Evolutionary conservation across 2,113 vertebrate species (phyloP).

Genomic region (Lagenorhynchus albirostris): DNA sequence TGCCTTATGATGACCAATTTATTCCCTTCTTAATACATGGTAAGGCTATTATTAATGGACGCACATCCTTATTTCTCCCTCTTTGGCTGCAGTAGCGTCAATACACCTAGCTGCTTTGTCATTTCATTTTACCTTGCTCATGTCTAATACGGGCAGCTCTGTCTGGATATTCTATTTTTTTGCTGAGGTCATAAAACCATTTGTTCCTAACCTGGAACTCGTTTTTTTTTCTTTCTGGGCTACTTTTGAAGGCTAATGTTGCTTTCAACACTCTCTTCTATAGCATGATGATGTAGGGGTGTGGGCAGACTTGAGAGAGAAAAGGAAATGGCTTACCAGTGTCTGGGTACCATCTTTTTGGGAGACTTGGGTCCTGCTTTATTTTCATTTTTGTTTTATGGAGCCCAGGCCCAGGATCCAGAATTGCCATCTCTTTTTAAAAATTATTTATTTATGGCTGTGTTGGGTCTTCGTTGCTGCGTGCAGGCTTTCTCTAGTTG

Average conservation of each 20-base stretch:
- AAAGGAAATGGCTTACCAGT: neutral
- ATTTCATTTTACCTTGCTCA: neutral
- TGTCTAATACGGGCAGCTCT: neutral
- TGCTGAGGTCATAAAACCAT: neutral
- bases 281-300: neutral
- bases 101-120: neutral
- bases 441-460: no score
- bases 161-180: neutral
- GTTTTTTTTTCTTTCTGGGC: neutral
- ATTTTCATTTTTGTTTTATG: no score
- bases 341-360: neutral
- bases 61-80: neutral
- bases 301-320: neutral
- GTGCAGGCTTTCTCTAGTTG: no score
- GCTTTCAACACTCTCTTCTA: neutral
- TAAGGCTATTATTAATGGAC: neutral
- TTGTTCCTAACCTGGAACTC: neutral
- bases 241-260: neutral
- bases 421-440: no score
- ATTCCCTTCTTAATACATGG: neutral
- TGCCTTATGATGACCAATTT: neutral
- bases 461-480: no score
- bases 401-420: no score
- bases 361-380: neutral
- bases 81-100: neutral